These are phyloP conservation scores for Dendronephthya gigantea DNA, from an alignment of 64 coral and sea anemone genomes.

Conservation along the genomic window DNA sequence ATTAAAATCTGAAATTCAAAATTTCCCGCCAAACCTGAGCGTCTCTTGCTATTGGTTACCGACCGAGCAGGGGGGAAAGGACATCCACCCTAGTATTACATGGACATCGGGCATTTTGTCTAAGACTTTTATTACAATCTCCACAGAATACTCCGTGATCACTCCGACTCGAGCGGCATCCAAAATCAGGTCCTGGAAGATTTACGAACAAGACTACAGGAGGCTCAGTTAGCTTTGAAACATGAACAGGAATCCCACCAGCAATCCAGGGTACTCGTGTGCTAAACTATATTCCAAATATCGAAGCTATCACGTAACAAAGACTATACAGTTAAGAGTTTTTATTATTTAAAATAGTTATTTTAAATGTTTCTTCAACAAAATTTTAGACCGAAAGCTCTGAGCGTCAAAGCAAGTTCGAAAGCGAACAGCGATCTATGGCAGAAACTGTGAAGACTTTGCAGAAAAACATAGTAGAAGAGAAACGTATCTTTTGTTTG, in stretches of 20 bases:
- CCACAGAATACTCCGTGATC: conserved; percentile 63
- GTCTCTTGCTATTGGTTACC: too few species aligned
- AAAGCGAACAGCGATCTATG: conserved; percentile 73
- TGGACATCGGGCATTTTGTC: too few species aligned
- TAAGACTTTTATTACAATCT: background rate
- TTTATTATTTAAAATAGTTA: background rate
- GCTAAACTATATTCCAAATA: too few species aligned
- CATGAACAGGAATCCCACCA: conserved; percentile 54
- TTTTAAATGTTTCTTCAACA: background rate
- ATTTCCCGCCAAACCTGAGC: too few species aligned
- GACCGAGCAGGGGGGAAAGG: too few species aligned
- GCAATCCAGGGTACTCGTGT: conserved; percentile 64
- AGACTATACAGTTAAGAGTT: background rate
- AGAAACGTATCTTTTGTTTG: conserved; percentile 75
- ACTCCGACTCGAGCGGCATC: conserved; percentile 80
- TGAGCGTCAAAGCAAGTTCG: conserved; percentile 67
- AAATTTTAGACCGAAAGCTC: conserved; percentile 56
- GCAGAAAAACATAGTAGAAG: conserved; percentile 82
- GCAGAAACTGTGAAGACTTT: conserved; percentile 72
- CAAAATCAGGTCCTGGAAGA: conserved; percentile 82
- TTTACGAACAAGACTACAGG: conserved; percentile 61
- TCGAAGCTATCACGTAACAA: background rate
- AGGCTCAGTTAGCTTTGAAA: conserved; percentile 75
- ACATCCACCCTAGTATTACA: too few species aligned
- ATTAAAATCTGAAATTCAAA: too few species aligned